Base-by-base conservation (phyloP, 2,888 invertebrate species). In the Mesorhabditis belari region DNA sequence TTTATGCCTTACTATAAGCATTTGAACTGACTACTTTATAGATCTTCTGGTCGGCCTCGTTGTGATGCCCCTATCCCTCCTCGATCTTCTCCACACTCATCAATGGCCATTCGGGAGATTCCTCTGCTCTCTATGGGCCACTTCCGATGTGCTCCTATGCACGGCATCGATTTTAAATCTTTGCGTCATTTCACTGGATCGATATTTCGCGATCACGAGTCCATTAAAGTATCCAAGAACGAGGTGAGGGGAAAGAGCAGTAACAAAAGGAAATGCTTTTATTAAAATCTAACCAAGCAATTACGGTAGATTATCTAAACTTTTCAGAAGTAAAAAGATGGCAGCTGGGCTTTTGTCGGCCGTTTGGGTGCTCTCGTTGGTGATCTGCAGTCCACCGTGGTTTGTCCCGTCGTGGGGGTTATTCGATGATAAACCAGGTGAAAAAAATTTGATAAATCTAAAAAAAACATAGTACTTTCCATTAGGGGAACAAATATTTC, bases 191-290 rank as follows among this genome's bases (percentile, higher is more conserved):
- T 77, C 77, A 25, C 68, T 81, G 17, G 82, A 82, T 66, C 76
- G 82, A 49, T 82, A 82, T 66, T 80, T 82, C 74, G 80, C 82
- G 57, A 82, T 82, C 50, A 82, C 82, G 49, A 73, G 74, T 53
- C 81, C 82, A 35, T 73, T 82, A 25, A 74, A 77, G 60, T 82
- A 82, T 63, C 76, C 79, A 17, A 62, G 79, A 64, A 80, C 79
- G 29, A 76, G 79, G 77, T 76, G 19, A 50, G 51, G n/a, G n/a
- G 35, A 17, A 17, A 35, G 35, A 35, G 35, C 35, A 35, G 17
- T 17, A 35, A 35, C 35, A 35, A 35, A 12, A 17, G 9, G 17
- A 9, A 17, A 17, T 35, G 35, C 17, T 6, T 6, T 6, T 6
- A 17, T 35, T 6, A 17, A 9, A 35, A 9, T 6, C 35, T 6